Evolutionary conservation across 2,888 invertebrate species (phyloP).

Genomic region (Drosophila putrida): DNA sequence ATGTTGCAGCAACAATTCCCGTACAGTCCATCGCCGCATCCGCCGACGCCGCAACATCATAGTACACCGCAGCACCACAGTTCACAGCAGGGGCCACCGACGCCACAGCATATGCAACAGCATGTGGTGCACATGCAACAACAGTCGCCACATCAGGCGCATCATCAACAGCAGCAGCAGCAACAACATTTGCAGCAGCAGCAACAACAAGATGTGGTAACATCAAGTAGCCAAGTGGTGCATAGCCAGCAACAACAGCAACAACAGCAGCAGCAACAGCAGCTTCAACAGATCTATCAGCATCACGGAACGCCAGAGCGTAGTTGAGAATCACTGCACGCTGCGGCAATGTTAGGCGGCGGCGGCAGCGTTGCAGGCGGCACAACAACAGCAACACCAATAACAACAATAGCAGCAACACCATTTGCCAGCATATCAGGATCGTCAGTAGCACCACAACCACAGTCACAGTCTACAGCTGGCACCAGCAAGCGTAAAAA

Average conservation of each 20-base stretch:
- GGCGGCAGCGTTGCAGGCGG: slow-evolving; percentile 37
- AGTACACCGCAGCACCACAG: slow-evolving; percentile 82
- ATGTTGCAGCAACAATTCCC: slow-evolving; percentile 86
- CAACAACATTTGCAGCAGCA: slow-evolving; percentile 69
- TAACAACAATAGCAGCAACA: slow-evolving; percentile 37
- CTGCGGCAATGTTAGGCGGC: slow-evolving; percentile 75
- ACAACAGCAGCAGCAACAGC: slow-evolving; percentile 66
- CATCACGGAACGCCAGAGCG: slow-evolving; percentile 85
- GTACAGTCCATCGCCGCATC: slow-evolving; percentile 85
- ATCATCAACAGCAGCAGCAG: slow-evolving; percentile 78
- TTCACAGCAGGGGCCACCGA: slow-evolving; percentile 79
- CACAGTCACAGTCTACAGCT: slow-evolving; percentile 37
- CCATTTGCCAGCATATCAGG: slow-evolving; percentile 73
- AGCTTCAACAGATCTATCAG: slow-evolving; percentile 85
- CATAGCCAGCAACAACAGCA: slow-evolving; percentile 70
- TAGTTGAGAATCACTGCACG: slow-evolving; percentile 85
- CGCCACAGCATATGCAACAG: slow-evolving; percentile 84
- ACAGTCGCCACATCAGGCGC: slow-evolving; percentile 80
- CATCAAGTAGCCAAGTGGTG: slow-evolving; percentile 84
- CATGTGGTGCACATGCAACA: slow-evolving; percentile 84
- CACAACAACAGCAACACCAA: slow-evolving; percentile 31
- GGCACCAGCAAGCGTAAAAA: slow-evolving; percentile 83
- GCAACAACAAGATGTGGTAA: slow-evolving; percentile 84
- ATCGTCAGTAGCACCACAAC: slow-evolving; percentile 35
- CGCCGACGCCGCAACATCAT: slow-evolving; percentile 82